These are phyloP conservation scores for Spilosoma lubricipeda DNA, from an alignment of 2,888 invertebrate genomes.

Conservation along the genomic window DNA sequence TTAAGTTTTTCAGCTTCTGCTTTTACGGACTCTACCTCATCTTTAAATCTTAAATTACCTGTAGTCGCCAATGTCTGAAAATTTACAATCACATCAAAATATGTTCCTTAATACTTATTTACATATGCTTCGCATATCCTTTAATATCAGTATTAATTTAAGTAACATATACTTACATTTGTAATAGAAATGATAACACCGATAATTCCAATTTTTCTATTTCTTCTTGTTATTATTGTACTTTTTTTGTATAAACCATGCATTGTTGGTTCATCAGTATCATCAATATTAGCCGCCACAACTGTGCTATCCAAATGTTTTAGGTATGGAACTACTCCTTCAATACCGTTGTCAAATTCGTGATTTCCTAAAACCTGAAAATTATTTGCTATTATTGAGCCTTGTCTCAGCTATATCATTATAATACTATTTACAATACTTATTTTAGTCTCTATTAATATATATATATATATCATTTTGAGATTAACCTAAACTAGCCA, in stretches of 20 bases:
- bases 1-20: conserved; percentile 88
- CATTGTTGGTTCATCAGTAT: conserved; percentile 89
- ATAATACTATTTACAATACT: not conserved
- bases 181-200: conserved; percentile 87
- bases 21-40: conserved; percentile 89
- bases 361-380: conserved; percentile 93
- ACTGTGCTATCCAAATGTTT: conserved; percentile 87
- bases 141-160: not conserved
- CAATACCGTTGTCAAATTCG: conserved; percentile 93
- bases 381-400: not conserved
- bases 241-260: conserved; percentile 89
- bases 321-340: conserved; percentile 90
- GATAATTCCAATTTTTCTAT: conserved; percentile 91
- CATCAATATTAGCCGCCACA: conserved; percentile 92
- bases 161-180: conserved; percentile 62
- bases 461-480: too few species aligned
- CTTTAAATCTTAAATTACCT: conserved; percentile 88
- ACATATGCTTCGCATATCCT: not conserved
- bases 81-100: not conserved
- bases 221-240: conserved; percentile 87
- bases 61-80: conserved; percentile 88
- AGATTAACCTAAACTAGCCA: not conserved
- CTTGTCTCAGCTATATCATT: not conserved
- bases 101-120: too few species aligned
- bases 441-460: not conserved